Evolutionary conservation across 2,888 invertebrate genomes (phyloP), one percentile per base, ranked within the genome.

Genomic region (Amorpha juglandis): DNA sequence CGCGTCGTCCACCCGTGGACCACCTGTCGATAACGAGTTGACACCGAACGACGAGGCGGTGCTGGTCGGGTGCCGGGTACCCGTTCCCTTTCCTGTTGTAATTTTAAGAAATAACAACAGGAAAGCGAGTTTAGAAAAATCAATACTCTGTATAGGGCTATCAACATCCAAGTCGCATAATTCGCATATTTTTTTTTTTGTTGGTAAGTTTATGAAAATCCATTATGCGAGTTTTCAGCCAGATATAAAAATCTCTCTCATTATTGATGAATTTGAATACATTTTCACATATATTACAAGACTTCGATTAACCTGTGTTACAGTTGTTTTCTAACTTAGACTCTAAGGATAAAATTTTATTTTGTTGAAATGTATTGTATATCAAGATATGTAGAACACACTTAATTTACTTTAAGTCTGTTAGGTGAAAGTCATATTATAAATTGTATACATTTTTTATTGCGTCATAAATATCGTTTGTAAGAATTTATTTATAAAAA

Each of bases 71-170:
- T n/a, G n/a, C n/a, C n/a, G n/a, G n/a, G n/a, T n/a, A n/a, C n/a
- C n/a, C n/a, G n/a, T n/a, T n/a, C n/a, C n/a, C n/a, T n/a, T n/a
- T n/a, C n/a, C n/a, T n/a, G n/a, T n/a, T n/a, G n/a, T n/a, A n/a
- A n/a, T n/a, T n/a, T n/a, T n/a, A 58, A 58, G 58, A 65, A 65
- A 14, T 58, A 48, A 6, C 48, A 58, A 65, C 58, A 65, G n/a
- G 64, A 58, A 65, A 48, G 48, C 47, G 21, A 55, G 45, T 35
- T 58, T 35, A 65, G 58, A 65, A 58, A 48, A 63, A 33, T 47
- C 33, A 16, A 63, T 45, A 48, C 45, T 33, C 16, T 48, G 21
- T 63, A n/a, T n/a, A 63, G 42, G 12, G 27, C 45, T n/a, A 58
- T 58, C 58, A 58, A 52, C 4, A 52, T 14, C n/a, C 6, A 14